These are phyloP conservation scores for Macrosiphum euphorbiae DNA, from an alignment of 2,888 invertebrate species.

Conservation along the genomic window DNA sequence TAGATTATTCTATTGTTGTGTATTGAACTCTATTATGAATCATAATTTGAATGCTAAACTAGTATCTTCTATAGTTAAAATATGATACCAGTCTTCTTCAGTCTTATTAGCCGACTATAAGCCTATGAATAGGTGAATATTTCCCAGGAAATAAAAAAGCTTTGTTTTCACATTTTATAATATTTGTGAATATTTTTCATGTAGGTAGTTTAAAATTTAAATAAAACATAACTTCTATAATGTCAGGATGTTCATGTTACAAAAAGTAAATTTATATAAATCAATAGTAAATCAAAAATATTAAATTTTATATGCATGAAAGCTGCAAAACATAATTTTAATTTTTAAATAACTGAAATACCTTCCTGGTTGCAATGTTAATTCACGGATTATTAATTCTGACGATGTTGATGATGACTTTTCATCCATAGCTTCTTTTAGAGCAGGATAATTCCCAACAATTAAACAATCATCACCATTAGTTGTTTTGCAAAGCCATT, in stretches of 20 bases:
- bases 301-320: no score
- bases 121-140: background rate
- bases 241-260: background rate
- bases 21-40: no score
- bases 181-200: background rate
- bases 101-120: no score
- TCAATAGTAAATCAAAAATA: no score
- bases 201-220: background rate
- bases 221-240: background rate
- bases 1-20: no score
- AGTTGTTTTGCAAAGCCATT: conserved; percentile 57
- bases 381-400: conserved; percentile 55
- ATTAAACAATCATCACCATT: conserved; percentile 58
- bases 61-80: no score
- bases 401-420: conserved; percentile 33
- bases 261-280: no score
- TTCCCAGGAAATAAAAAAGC: background rate
- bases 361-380: conserved; percentile 60
- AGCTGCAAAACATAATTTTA: no score
- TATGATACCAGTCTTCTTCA: no score
- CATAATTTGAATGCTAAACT: no score
- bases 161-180: background rate
- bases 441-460: conserved; percentile 46
- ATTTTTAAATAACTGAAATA: background rate
- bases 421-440: conserved; percentile 44